These are phyloP conservation scores for Scrobipalpa atriplicella DNA, from an alignment of 2,888 invertebrate species.

Conservation along the genomic window DNA sequence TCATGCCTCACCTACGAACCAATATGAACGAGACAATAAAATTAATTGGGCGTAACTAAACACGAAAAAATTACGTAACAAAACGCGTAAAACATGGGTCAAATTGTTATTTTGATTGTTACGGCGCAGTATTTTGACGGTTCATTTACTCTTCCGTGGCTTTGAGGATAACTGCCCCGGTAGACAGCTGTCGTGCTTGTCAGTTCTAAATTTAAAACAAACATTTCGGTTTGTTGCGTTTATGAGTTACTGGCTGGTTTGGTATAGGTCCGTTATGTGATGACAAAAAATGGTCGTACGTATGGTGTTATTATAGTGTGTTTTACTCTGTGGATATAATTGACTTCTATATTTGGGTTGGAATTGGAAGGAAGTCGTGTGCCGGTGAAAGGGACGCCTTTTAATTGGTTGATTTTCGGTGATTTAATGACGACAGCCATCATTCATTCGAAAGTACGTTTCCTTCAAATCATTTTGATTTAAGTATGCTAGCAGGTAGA, in stretches of 20 bases:
- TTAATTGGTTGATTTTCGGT: conserved; percentile 22
- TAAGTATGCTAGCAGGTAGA: background rate
- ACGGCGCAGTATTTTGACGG: conserved; percentile 55
- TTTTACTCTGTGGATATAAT: conserved; percentile 34
- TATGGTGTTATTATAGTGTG: background rate
- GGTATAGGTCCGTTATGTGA: conserved; percentile 41
- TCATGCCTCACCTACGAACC: conserved; percentile 49
- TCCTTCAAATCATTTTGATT: background rate
- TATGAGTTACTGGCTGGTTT: conserved; percentile 52
- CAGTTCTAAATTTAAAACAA: conserved; percentile 78
- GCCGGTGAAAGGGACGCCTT: conserved; percentile 23
- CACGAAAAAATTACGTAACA: conserved; percentile 56
- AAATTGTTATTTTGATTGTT: conserved; percentile 57
- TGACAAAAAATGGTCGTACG: conserved; percentile 10
- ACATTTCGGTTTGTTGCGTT: conserved; percentile 64
- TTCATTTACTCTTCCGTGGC: conserved; percentile 70
- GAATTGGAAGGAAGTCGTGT: conserved; percentile 37
- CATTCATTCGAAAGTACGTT: conserved; percentile 5
- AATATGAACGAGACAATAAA: conserved; percentile 38
- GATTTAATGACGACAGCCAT: conserved; percentile 20
- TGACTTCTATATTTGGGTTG: conserved; percentile 40
- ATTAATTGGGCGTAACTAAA: conserved; percentile 69
- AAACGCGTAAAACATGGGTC: conserved; percentile 59
- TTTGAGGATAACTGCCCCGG: conserved; percentile 62
- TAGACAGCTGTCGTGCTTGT: conserved; percentile 74